Base-by-base conservation (phyloP, 2,888 invertebrate species). In the Nomada hirtipes region DNA sequence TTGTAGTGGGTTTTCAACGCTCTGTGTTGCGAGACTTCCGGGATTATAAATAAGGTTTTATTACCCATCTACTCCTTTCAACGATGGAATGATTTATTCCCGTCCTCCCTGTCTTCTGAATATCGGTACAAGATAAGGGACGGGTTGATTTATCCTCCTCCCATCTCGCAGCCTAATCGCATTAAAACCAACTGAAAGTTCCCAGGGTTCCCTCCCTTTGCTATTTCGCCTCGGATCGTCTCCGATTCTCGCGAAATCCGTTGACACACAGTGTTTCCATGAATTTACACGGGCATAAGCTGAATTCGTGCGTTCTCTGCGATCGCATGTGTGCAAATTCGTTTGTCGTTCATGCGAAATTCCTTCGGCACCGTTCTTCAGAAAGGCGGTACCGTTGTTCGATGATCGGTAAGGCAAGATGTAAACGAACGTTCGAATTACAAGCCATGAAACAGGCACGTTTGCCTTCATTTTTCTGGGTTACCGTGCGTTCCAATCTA, bases 111-210 rank as follows among this genome's bases (percentile, higher is more conserved):
- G 63, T 64, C 36, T 61, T 77, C 29, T 64, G 76, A 79, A 79
- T 79, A 85, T 75, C 61, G 69, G 59, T 23, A 42, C 20, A 63
- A 70, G 42, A 69, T 47, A 42, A 60, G 55, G 52, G 55, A 76
- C 61, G 80, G 53, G 82, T 81, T 78, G 85, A 88, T 88, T 85
- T 78, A 74, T 72, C 74, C 60, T 36, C 53, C 70, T 55, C 59
- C 70, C 69, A 77, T 86, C 80, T 82, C 76, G 47, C 74, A 50
- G 50, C 55, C 79, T 88, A 89, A 89, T 89, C 89, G 88, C 84
- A 88, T 89, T 89, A 89, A 86, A 89, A 79, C 83, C 89, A 85
- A 86, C 86, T 86, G 87, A 83, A 87, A 88, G 88, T 88, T 89
- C 89, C 82, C 85, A 85, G 82, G 71, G 74, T 50, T 74, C 36